Base-by-base conservation (phyloP, 2,888 invertebrate species). In the Ischnura elegans region DNA sequence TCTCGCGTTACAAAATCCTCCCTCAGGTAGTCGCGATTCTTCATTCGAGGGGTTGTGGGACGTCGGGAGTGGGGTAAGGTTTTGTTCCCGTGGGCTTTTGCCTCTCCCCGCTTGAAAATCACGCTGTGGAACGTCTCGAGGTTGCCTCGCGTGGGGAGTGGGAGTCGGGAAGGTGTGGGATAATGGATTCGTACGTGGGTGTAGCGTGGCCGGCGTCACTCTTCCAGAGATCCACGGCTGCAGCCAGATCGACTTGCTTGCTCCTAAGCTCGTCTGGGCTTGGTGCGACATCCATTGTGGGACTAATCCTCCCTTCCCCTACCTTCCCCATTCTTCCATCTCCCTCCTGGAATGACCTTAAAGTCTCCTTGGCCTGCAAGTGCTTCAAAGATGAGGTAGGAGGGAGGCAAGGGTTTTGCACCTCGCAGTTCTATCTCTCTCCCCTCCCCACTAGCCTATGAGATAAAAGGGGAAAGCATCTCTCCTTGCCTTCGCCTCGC, bases 121-220 rank as follows among this genome's bases (percentile, higher is more conserved):
- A 42, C 43, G 43, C 55, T 21, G 61, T 36, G 61, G 42, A 90
- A 87, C 87, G 87, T 76, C 36, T 76, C 76, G 61, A 43, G 66
- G 61, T 29, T 90, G 43, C 19, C n/a, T 16, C 43, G 43, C 19
- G 61, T 55, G 51, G 55, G 87, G 42, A 55, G 55, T 21, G 42
- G 36, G 19, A n/a, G 51, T 51, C 16, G 51, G 87, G 36, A 19
- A 36, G 42, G 36, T 29, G n/a, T 47, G 90, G 90, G 55, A 43
- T 61, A 90, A 66, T 90, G 90, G 90, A 61, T 90, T 90, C 66
- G 66, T 90, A 90, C 61, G 90, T 61, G 61, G 55, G 90, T 61
- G 76, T 76, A 76, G 76, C 43, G 61, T 8, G 61, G 43, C n/a
- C n/a, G n/a, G 42, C 66, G 90, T 90, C 90, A n/a, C 90, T 61